Conservation (phyloP, 2,797 vertebrate species). For the Argya squamiceps region DNA sequence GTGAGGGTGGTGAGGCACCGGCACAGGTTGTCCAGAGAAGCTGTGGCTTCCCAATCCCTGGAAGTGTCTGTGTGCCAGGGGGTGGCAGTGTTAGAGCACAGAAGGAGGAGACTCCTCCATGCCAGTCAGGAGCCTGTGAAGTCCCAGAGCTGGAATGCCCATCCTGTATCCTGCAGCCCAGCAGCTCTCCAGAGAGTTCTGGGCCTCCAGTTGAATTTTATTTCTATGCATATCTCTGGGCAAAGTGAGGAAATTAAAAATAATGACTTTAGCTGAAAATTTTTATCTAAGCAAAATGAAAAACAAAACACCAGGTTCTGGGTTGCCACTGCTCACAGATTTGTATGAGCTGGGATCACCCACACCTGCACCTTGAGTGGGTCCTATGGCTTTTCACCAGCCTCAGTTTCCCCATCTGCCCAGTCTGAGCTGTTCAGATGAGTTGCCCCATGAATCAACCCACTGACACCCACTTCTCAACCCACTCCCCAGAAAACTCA, state of each 20-base stretch:
- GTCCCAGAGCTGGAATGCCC: fast-evolving
- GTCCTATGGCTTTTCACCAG: fast-evolving
- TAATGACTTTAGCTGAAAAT: fast-evolving
- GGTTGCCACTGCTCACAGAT: neutral
- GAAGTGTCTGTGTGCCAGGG: neutral
- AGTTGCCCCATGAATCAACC: neutral
- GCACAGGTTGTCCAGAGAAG: neutral
- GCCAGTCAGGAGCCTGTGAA: neutral
- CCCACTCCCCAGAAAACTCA: neutral
- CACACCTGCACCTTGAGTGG: fast-evolving
- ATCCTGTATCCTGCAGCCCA: neutral
- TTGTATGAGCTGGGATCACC: neutral
- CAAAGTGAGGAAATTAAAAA: neutral
- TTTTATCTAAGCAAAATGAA: neutral
- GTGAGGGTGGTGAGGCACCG: neutral
- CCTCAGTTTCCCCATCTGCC: neutral
- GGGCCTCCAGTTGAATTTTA: neutral
- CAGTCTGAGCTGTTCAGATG: neutral
- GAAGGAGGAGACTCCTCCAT: neutral
- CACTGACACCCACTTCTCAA: neutral
- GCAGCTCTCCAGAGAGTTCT: neutral
- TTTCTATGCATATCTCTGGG: neutral
- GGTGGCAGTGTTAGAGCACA: constrained; percentile 38
- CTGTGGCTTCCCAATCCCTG: neutral
- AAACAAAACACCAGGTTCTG: fast-evolving